phyloP scores from a whole-genome alignment of 2,113 vertebrate genomes.

The Pitta sordida region DNA sequence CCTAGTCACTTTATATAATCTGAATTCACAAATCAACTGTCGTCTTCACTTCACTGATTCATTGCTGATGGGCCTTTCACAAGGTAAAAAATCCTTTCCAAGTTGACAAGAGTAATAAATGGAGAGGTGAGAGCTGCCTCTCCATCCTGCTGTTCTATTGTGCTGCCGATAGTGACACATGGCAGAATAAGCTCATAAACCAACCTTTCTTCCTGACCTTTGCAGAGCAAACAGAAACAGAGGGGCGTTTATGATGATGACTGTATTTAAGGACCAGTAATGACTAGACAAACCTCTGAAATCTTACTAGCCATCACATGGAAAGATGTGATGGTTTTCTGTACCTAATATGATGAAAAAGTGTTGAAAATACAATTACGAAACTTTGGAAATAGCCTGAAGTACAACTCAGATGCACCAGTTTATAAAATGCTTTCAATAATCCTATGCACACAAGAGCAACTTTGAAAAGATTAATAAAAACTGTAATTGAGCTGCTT shows the following conservation, averaged over 20 bases:
- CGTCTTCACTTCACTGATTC: conserved; percentile 82
- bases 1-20: conserved; percentile 90
- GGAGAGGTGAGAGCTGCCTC: conserved; percentile 77
- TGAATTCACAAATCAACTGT: conserved; percentile 93
- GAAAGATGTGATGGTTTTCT: not conserved
- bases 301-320: conserved; percentile 52
- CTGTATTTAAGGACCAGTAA: conserved; percentile 86
- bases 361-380: not conserved
- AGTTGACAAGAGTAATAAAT: conserved; percentile 86
- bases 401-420: not conserved
- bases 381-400: not conserved
- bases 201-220: conserved; percentile 84
- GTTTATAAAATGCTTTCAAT: not conserved
- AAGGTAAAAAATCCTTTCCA: conserved; percentile 74
- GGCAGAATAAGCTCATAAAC: conserved; percentile 88
- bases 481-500: not conserved
- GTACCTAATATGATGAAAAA: not conserved
- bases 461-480: not conserved
- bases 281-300: conserved; percentile 79
- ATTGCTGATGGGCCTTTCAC: conserved; percentile 82
- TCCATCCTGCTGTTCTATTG: conserved; percentile 74
- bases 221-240: conserved; percentile 78
- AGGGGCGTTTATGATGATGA: conserved; percentile 81
- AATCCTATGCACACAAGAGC: not conserved
- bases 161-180: conserved; percentile 80